Evolutionary conservation across 1,140 invertebrate genomes (phyloP), one percentile per base, ranked within the genome.

Genomic region (Drosophila arawakana): DNA sequence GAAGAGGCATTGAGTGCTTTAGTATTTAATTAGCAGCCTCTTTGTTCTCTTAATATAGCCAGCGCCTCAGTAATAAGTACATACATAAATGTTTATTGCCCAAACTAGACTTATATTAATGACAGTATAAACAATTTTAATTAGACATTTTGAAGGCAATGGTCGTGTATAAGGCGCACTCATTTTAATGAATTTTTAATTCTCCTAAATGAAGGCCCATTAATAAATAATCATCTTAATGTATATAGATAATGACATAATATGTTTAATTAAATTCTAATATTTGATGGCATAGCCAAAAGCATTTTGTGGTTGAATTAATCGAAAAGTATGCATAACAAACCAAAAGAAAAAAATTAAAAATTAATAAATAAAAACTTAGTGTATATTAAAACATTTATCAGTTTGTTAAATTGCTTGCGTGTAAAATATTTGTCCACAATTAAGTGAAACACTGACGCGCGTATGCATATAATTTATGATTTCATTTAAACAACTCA

Each of bases 401-500:
- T 77, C 73, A 84, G 80, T 77, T 60, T 8, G 44, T 58, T 71
- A 72, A 70, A 74, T 74, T 80, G 73, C 47, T 73, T 49, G 68
- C 63, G 68, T 68, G 69, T 67, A 63, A 80, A 84, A 83, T 83
- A 85, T 83, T 84, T 85, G 73, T 69, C 80, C 81, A 76, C 83
- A 88, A 85, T 85, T 85, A 85, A 88, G 72, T 70, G 72, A 88
- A 65, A 69, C 76, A 60, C 41, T 55, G 52, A 60, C 44, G 75
- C 57, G 71, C 3, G 25, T 73, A 72, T 76, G 61, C 37, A 71
- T 81, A 76, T 86, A 86, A 86, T 86, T 85, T 86, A 86, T 86
- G 83, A 88, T 88, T 86, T 86, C 79, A 86, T 86, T 86, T 86
- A 73, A 79, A 71, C 66, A 78, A 77, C 83, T 88, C 76, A 86